Base-by-base conservation (phyloP, 2,888 invertebrate genomes). In the Melanargia galathea region DNA sequence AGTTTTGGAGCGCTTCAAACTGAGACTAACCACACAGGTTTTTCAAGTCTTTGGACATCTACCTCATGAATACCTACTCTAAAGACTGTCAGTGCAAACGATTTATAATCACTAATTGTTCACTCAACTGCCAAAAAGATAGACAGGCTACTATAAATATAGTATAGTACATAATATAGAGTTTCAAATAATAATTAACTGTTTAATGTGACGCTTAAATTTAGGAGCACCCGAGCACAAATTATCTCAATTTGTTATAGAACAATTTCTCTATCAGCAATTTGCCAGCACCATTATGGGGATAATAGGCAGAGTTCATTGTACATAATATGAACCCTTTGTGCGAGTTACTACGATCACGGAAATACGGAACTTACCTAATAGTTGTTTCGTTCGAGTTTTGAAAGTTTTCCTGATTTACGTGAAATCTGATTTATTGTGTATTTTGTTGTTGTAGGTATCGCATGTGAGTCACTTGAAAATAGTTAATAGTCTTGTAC, bases 231-330 rank as follows among this genome's bases (percentile, higher is more conserved):
- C 69, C 69, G 63, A 60, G 56, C 67, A 87, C 86, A 83, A 86
- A 87, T 86, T 80, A 77, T 75, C 72, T 70, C 82, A 81, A 86
- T 87, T 86, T 83, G 83, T 86, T 83, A 80, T 75, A 63, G 72
- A 73, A 72, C 76, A 84, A 82, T 87, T 86, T 81, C 81, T 73
- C 80, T 83, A 85, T 86, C 82, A 83, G 81, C 81, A 83, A 85
- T 86, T 87, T 84, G 79, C 78, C 75, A 71, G 76, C 81, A 76
- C 79, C 77, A 81, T 86, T 84, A 82, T 72, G 71, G 55, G 75
- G 77, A 76, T 85, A 85, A 83, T 80, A 79, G 81, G 70, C 71
- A 73, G 70, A 73, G 75, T 79, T 75, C 70, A 71, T 73, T 73
- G 73, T 22, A 70, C 66, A 70, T 68, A 65, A 65, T 65, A 68